phyloP scores from a whole-genome alignment of 2,797 vertebrate species.

The Toxotes lorentzi region DNA sequence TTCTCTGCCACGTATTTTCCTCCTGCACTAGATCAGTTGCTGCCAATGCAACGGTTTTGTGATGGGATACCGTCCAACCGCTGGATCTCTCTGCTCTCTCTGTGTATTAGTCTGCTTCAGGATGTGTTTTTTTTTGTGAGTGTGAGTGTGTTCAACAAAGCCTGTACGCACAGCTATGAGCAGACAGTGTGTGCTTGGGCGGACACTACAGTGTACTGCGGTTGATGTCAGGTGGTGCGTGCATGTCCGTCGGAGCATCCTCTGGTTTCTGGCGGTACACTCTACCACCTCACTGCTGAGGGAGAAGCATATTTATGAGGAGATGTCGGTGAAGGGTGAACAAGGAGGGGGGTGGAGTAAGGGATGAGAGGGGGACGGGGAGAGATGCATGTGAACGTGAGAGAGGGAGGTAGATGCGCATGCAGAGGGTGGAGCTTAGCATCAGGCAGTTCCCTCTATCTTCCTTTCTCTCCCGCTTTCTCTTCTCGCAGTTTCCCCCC shows the following conservation, averaged over 20 bases:
- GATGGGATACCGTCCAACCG: constrained; percentile 24
- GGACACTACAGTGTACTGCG: constrained; percentile 9
- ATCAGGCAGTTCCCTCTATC: constrained; percentile 76
- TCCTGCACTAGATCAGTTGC: constrained; percentile 34
- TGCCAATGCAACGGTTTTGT: constrained; percentile 31
- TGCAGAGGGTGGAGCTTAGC: constrained; percentile 84
- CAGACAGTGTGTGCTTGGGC: neutral
- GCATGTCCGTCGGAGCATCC: constrained; percentile 50
- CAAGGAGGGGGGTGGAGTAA: constrained; percentile 63
- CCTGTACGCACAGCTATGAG: neutral
- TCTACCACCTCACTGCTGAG: constrained; percentile 65
- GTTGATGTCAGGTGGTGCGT: constrained; percentile 40
- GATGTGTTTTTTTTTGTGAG: neutral
- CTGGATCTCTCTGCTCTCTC: constrained; percentile 23
- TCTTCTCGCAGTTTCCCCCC: constrained; percentile 48
- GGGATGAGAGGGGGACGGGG: constrained; percentile 58
- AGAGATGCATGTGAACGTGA: constrained; percentile 69
- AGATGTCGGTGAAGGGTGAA: constrained; percentile 85
- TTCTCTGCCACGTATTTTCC: constrained; percentile 51
- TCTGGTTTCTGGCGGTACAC: constrained; percentile 25
- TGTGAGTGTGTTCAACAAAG: neutral
- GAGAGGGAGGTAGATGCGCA: constrained; percentile 74
- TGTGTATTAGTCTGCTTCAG: constrained; percentile 11
- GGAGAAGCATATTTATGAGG: constrained; percentile 73
- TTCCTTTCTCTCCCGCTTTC: constrained; percentile 67